Conservation (phyloP, 2,113 vertebrate species). For the Fulmarus glacialis region DNA sequence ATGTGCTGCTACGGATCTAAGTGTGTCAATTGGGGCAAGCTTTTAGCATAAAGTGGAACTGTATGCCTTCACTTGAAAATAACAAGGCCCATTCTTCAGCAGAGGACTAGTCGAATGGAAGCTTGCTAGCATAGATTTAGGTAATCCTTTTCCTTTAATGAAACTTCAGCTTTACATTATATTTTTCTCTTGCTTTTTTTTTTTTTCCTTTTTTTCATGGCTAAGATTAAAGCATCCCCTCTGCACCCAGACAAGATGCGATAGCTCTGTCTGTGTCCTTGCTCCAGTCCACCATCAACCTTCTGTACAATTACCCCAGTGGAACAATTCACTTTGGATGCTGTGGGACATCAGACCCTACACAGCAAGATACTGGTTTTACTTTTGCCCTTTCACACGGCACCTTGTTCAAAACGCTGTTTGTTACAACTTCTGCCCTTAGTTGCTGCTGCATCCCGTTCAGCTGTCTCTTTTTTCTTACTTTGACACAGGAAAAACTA, state of each 20-base stretch:
- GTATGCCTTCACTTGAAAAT: neutral
- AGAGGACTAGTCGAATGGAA: neutral
- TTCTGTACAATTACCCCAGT: neutral
- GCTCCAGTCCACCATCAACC: neutral
- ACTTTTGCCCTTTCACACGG: neutral
- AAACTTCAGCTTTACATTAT: neutral
- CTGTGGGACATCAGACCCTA: neutral
- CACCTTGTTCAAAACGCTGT: neutral
- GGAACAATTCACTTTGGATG: neutral
- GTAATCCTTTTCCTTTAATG: neutral
- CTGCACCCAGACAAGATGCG: neutral
- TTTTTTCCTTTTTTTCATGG: neutral
- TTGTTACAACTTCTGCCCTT: neutral
- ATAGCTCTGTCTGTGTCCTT: neutral
- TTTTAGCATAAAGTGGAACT: neutral
- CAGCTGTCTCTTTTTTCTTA: neutral
- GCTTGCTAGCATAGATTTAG: rapidly evolving
- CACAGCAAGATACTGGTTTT: neutral
- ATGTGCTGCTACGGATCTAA: neutral
- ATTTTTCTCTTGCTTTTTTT: neutral
- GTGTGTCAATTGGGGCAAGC: neutral
- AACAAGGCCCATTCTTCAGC: neutral
- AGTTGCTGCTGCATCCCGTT: neutral
- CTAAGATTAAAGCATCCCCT: neutral
- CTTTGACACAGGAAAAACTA: neutral